A percentile compares a stretch with the other conserved stretches of the same genome.
phyloP scores from a whole-genome alignment of 2,113 vertebrate species.

The Myxocyprinus asiaticus region DNA sequence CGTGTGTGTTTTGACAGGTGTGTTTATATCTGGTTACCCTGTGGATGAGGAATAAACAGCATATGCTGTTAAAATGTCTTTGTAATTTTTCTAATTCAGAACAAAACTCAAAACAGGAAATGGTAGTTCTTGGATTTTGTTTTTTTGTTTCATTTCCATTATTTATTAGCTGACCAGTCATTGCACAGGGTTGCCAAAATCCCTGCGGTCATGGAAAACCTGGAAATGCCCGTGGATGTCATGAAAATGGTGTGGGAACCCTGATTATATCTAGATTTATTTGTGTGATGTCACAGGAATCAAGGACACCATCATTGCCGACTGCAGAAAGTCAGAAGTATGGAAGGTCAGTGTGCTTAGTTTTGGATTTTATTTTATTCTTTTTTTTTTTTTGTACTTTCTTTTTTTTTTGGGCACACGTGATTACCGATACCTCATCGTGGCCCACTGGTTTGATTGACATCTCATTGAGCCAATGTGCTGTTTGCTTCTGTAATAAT shows the following conservation, averaged over 20 bases:
- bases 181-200: too few relatives aligned
- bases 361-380: not conserved
- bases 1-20: not conserved
- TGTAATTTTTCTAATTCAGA: not conserved
- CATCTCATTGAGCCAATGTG: not conserved
- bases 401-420: not conserved
- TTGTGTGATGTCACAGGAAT: constrained; percentile 62
- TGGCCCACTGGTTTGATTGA: not conserved
- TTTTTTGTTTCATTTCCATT: not conserved
- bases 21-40: too few relatives aligned
- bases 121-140: not conserved
- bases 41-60: too few relatives aligned
- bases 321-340: constrained; percentile 74
- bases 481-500: not conserved
- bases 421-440: too few relatives aligned
- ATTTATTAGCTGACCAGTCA: too few relatives aligned
- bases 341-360: constrained; percentile 71
- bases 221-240: too few relatives aligned
- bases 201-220: too few relatives aligned
- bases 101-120: not conserved
- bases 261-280: not conserved
- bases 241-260: too few relatives aligned
- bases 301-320: constrained; percentile 72
- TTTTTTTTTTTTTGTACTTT: too few relatives aligned
- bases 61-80: not conserved